Percentiles rank a stretch among this genome's conserved stretches.
Evolutionary conservation across 1,140 invertebrate genomes (phyloP).

Genomic region (Varroa destructor): DNA sequence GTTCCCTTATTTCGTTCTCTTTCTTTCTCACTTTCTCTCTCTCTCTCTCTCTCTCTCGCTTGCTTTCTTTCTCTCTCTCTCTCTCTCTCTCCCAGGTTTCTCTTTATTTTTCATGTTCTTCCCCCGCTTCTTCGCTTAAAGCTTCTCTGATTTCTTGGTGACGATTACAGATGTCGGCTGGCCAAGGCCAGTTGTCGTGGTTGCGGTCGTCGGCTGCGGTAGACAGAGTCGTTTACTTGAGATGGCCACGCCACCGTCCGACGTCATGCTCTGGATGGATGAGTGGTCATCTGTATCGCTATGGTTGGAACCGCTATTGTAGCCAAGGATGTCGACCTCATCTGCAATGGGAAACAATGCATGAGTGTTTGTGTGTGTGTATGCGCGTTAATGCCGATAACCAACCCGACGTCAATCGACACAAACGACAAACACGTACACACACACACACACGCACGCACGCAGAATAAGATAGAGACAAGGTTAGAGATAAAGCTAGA

Average conservation of each 20-base stretch:
- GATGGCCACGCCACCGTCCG: constrained; percentile 61
- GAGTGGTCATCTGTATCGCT: constrained; percentile 66
- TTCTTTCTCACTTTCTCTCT: neutral
- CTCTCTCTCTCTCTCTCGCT: constrained; percentile 9
- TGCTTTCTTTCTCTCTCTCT: constrained; percentile 1
- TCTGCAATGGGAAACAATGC: constrained; percentile 48
- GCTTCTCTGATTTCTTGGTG: constrained; percentile 17
- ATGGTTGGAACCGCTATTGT: constrained; percentile 56
- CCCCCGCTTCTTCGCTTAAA: neutral
- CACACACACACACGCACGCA: no score
- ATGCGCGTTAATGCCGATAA: no score
- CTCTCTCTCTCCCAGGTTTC: constrained; percentile 3
- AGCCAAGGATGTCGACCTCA: constrained; percentile 72
- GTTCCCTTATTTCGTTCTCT: neutral
- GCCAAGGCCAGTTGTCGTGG: neutral
- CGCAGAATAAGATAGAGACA: no score
- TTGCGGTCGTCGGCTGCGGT: neutral
- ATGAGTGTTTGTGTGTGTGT: neutral
- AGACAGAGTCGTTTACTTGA: constrained; percentile 50
- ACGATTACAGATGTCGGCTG: constrained; percentile 26
- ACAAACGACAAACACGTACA: no score
- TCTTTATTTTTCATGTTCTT: neutral
- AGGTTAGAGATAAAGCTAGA: no score
- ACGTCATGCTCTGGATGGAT: constrained; percentile 58
- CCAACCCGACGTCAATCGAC: no score